Evolutionary conservation across 2,888 invertebrate genomes (phyloP).

Genomic region (Drosophila peninsularis): DNA sequence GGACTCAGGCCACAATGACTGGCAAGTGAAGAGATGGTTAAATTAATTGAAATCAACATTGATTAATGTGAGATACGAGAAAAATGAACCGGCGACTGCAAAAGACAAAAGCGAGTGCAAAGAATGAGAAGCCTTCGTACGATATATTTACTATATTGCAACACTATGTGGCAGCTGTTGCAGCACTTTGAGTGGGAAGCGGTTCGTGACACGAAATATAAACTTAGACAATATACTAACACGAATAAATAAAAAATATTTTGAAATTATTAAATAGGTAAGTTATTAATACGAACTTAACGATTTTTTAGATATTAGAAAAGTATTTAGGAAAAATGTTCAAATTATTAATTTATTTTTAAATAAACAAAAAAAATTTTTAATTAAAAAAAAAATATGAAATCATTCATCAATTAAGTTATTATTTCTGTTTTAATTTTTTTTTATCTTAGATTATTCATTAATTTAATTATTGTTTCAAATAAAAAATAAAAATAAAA

Average conservation of each 20-base stretch:
- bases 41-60: conserved; percentile 81
- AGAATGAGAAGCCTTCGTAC: conserved; percentile 34
- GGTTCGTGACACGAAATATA: neutral
- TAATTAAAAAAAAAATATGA: no score
- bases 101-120: conserved; percentile 37
- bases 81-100: conserved; percentile 51
- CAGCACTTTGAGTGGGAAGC: neutral
- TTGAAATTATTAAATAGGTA: neutral
- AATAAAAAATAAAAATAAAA: no score
- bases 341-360: no score
- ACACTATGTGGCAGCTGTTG: conserved; percentile 39
- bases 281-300: no score
- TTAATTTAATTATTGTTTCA: no score
- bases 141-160: conserved; percentile 39
- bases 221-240: no score
- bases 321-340: no score
- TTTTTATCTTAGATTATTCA: no score
- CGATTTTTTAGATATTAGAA: no score
- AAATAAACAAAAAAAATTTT: no score
- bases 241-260: neutral
- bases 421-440: no score
- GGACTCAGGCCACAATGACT: conserved; percentile 57
- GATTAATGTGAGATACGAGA: conserved; percentile 78
- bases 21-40: conserved; percentile 80
- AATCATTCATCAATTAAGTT: no score